Percentiles rank a stretch among this genome's conserved stretches.
phyloP scores from a whole-genome alignment of 2,888 invertebrate species.

The Leptinotarsa rubiginosa region DNA sequence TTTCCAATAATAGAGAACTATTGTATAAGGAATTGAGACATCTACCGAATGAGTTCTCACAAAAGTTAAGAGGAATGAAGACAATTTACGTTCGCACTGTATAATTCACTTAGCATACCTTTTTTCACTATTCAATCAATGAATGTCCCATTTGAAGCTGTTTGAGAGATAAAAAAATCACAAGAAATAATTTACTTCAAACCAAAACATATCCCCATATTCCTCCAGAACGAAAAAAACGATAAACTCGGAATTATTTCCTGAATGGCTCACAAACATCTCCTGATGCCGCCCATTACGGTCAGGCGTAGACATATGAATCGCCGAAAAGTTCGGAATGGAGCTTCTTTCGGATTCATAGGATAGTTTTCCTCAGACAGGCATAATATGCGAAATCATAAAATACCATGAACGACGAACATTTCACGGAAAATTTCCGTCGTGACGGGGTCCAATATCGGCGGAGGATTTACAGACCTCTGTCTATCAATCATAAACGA shows the following conservation, averaged over 20 bases:
- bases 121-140: too few species aligned
- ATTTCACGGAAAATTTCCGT: slow-evolving; percentile 18
- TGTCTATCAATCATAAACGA: slow-evolving; percentile 59
- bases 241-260: neutral
- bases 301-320: slow-evolving; percentile 10
- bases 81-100: too few species aligned
- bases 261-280: neutral
- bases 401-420: slow-evolving; percentile 12
- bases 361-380: slow-evolving; percentile 12
- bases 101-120: too few species aligned
- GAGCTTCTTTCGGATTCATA: slow-evolving; percentile 13
- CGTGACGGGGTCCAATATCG: slow-evolving; percentile 30
- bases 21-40: too few species aligned
- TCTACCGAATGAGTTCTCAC: too few species aligned
- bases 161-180: too few species aligned
- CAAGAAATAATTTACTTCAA: too few species aligned
- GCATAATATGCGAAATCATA: slow-evolving; percentile 17
- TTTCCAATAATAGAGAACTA: too few species aligned
- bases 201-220: too few species aligned
- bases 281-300: slow-evolving; percentile 2
- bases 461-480: slow-evolving; percentile 40
- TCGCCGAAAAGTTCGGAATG: slow-evolving; percentile 6
- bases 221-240: neutral
- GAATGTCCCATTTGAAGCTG: too few species aligned
- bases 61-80: too few species aligned